These are phyloP conservation scores for Hypsibius dujardini DNA, from an alignment of 1,140 invertebrate species.

Conservation along the genomic window DNA sequence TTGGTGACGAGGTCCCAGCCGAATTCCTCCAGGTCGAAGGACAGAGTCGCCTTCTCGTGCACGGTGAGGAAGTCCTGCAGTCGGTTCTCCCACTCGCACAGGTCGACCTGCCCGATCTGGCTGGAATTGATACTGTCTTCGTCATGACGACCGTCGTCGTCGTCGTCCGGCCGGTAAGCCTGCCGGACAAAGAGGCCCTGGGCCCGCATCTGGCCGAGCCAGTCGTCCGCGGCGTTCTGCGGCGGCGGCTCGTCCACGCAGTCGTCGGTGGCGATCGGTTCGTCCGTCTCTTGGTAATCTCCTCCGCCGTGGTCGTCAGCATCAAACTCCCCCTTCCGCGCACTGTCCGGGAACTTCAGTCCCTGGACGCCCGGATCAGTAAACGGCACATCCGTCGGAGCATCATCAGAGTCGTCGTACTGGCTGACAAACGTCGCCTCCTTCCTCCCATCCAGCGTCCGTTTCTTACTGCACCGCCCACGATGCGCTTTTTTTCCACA, in stretches of 20 bases:
- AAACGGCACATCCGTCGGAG: background rate
- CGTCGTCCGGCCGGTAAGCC: background rate
- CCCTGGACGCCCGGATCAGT: background rate
- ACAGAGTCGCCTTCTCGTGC: no score
- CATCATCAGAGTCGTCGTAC: background rate
- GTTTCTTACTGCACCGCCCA: background rate
- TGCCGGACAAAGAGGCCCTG: background rate
- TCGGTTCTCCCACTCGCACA: conserved; percentile 4
- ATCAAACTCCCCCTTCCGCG: background rate
- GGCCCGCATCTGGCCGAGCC: background rate
- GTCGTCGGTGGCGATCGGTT: background rate
- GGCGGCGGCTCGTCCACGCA: background rate
- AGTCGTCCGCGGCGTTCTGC: background rate
- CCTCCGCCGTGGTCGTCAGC: background rate
- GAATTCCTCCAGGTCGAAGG: no score
- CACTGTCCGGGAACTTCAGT: background rate
- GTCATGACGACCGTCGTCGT: background rate
- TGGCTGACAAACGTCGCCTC: conserved; percentile 4
- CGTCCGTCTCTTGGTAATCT: background rate
- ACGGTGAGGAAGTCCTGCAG: background rate
- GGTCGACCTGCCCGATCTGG: background rate
- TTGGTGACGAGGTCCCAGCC: no score
- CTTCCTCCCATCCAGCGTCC: background rate
- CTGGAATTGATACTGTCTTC: background rate
- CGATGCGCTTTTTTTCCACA: background rate